Conservation (phyloP, 1,140 invertebrate genomes). For the Leptestheria dahalacensis region DNA sequence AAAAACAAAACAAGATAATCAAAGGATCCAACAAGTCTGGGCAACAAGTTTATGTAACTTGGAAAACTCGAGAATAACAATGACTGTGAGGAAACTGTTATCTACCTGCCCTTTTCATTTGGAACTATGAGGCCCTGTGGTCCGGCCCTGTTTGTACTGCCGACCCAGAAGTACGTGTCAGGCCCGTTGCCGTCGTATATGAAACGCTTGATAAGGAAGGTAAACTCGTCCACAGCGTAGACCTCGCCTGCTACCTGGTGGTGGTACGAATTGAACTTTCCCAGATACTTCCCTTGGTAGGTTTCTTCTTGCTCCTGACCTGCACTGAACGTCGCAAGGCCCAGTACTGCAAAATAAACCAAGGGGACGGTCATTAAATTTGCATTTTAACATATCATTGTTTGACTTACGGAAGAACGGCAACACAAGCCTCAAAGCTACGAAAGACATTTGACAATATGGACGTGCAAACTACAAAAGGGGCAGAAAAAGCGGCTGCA, state of each 20-base stretch:
- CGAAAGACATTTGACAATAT: neutral
- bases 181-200: constrained; percentile 82
- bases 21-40: neutral
- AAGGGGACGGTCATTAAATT: too few species aligned
- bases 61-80: too few species aligned
- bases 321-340: too few species aligned
- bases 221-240: constrained; percentile 77
- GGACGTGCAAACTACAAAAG: neutral
- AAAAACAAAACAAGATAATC: constrained; percentile 8
- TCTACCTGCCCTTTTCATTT: constrained; percentile 64
- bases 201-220: constrained; percentile 63
- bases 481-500: too few species aligned
- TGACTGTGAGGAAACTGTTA: too few species aligned
- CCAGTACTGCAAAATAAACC: too few species aligned
- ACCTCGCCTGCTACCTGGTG: constrained; percentile 76
- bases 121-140: constrained; percentile 82
- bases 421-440: too few species aligned
- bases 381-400: too few species aligned
- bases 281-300: constrained; percentile 63
- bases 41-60: neutral
- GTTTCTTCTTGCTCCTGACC: constrained; percentile 21
- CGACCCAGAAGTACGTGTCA: constrained; percentile 68
- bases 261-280: constrained; percentile 79
- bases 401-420: neutral
- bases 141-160: constrained; percentile 65